Evolutionary conservation across 2,888 invertebrate species (phyloP), one percentile per base, ranked within the genome.

Genomic region (Drosophila merina): DNA sequence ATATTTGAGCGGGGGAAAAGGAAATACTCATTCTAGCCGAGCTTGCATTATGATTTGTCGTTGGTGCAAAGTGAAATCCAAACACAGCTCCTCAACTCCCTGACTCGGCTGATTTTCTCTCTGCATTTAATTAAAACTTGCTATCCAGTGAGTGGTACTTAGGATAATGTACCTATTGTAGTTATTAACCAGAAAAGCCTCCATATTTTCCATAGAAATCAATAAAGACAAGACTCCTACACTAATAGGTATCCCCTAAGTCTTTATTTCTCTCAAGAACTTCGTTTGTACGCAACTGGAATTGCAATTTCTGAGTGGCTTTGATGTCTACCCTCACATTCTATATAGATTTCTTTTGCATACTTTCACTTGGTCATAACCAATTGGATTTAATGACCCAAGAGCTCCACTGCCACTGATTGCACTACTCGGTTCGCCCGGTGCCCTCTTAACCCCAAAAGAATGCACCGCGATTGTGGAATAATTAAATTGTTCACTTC

Each of bases 401-500:
- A 50, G 68, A 25, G 44, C 45, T 28, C 28, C n/a, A 54, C 47
- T 59, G 59, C 38, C 48, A 48, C 38, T 60, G 70, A 63, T 60
- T 55, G 55, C 38, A 44, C 28, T 63, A 30, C 7, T 20, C 20
- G 52, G 5, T 28, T 4, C 28, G 28, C 20, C 20, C 20, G 20
- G 4, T 81, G 85, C 71, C 76, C 82, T 68, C 68, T 44, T 87
- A 87, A 84, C 82, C 87, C 57, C 76, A 68, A 84, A 66, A 54
- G 60, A 66, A 72, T 20, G 30, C 42, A 30, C 66, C n/a, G 14
- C 66, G 38, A 64, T 44, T 56, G 56, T 71, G 67, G 70, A 70
- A 74, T 81, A 78, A 85, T 87, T 87, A 76, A 82, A 87, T 82
- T 87, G 76, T 45, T 68, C 72, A 81, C 79, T 87, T 87, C 87